These are phyloP conservation scores for Sapajus apella DNA, from an alignment of 2,113 vertebrate genomes.

Conservation along the genomic window DNA sequence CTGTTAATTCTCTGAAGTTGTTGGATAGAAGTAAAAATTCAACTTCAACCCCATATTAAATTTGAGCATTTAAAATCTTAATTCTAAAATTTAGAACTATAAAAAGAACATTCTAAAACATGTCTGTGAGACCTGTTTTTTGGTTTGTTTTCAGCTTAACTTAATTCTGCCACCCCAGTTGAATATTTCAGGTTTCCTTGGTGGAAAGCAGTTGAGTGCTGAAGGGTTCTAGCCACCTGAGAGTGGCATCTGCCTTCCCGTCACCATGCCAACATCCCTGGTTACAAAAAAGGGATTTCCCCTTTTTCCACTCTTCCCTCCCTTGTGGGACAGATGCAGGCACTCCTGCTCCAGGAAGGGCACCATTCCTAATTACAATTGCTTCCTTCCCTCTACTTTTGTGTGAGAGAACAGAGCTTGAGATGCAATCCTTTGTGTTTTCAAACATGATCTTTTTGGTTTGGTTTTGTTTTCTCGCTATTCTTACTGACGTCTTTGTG, in stretches of 20 bases:
- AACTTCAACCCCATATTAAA: not conserved
- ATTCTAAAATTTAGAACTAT: not conserved
- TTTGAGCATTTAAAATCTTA: not conserved
- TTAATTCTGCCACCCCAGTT: constrained; percentile 2
- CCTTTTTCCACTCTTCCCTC: constrained; percentile 22
- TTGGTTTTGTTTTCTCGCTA: constrained; percentile 19
- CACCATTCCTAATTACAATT: not conserved
- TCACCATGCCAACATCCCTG: constrained; percentile 56
- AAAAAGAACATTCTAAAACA: constrained; percentile 7
- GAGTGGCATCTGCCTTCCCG: constrained; percentile 61
- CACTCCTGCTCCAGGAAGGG: not conserved
- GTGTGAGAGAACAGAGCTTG: not conserved
- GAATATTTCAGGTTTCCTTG: constrained; percentile 50
- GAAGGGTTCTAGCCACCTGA: constrained; percentile 51
- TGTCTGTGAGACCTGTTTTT: not conserved
- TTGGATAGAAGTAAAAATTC: constrained; percentile 41
- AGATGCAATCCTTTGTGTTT: constrained; percentile 13
- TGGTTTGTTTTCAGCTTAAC: constrained; percentile 20
- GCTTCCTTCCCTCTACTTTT: constrained; percentile 14
- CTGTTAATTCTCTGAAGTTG: not conserved
- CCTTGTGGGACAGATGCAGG: not conserved
- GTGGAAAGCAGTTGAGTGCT: not conserved
- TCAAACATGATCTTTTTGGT: constrained; percentile 8
- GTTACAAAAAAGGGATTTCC: constrained; percentile 58
- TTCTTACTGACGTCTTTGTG: constrained; percentile 68